These are phyloP conservation scores for Anthrax anthrax DNA, from an alignment of 2,888 invertebrate genomes.

Conservation along the genomic window DNA sequence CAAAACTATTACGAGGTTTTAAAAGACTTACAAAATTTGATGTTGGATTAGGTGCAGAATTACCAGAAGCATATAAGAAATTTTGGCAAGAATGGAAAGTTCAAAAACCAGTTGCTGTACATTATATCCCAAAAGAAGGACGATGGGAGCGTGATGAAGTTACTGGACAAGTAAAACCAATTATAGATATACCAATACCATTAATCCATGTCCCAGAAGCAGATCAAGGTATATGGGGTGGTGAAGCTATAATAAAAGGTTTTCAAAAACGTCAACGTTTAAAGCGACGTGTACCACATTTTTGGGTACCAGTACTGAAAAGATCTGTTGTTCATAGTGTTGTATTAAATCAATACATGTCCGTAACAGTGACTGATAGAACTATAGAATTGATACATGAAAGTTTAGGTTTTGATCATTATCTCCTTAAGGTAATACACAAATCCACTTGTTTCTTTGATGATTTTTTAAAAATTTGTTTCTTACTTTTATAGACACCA, in stretches of 20 bases:
- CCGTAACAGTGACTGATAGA: conserved; percentile 68
- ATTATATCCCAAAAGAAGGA: conserved; percentile 57
- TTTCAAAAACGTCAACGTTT: conserved; percentile 49
- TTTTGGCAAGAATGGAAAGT: conserved; percentile 77
- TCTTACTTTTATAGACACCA: conserved; percentile 48
- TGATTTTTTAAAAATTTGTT: too few species aligned
- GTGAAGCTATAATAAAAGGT: conserved; percentile 86
- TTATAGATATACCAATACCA: conserved; percentile 65
- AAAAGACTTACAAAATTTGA: conserved; percentile 43
- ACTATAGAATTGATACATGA: conserved; percentile 75
- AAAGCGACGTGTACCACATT: conserved; percentile 58
- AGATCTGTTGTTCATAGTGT: conserved; percentile 78
- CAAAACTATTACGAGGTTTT: conserved; percentile 33
- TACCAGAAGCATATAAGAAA: conserved; percentile 71
- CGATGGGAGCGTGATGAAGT: conserved; percentile 58
- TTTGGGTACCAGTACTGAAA: conserved; percentile 75
- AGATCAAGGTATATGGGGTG: conserved; percentile 87
- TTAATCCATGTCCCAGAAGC: conserved; percentile 64
- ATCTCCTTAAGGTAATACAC: conserved; percentile 69
- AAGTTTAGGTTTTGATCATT: conserved; percentile 86
- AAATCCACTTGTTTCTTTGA: too few species aligned
- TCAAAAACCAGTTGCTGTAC: conserved; percentile 45
- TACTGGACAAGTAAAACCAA: conserved; percentile 54
- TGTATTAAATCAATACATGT: conserved; percentile 71
- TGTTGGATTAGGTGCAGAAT: conserved; percentile 47